phyloP scores from a whole-genome alignment of 1,140 invertebrate genomes.

The Ceratina calcarata region DNA sequence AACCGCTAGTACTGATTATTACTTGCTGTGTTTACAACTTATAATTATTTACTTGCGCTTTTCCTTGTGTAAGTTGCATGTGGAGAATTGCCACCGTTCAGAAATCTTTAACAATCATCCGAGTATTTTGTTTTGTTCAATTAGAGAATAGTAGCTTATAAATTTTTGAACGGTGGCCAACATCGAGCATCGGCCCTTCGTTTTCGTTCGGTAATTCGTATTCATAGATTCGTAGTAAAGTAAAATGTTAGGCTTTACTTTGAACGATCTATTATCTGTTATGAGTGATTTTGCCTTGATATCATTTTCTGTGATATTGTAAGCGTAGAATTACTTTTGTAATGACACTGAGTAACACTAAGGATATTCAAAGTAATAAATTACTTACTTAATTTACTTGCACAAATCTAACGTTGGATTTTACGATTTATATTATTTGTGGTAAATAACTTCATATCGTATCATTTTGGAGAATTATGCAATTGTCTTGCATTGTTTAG shows the following conservation, averaged over 20 bases:
- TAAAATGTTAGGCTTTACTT: neutral
- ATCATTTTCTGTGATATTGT: neutral
- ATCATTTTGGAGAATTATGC: neutral
- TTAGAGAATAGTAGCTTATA: too few species aligned
- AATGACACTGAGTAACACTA: neutral
- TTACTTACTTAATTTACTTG: too few species aligned
- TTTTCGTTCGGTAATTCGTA: neutral
- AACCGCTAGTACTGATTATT: neutral
- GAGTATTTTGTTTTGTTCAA: too few species aligned
- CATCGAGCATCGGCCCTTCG: neutral
- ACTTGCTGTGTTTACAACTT: too few species aligned
- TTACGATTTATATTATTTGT: neutral
- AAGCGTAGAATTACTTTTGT: neutral
- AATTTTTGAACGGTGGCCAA: too few species aligned
- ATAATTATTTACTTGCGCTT: constrained; percentile 35
- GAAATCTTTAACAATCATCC: neutral
- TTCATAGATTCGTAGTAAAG: neutral
- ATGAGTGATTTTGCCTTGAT: neutral
- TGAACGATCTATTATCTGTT: neutral
- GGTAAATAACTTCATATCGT: neutral
- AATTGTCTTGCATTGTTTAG: neutral
- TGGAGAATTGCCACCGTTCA: neutral
- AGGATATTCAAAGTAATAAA: neutral
- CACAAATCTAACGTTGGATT: neutral
- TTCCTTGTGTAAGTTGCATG: constrained; percentile 39